Base-by-base conservation (phyloP, 2,888 invertebrate genomes). In the Timandra comae region DNA sequence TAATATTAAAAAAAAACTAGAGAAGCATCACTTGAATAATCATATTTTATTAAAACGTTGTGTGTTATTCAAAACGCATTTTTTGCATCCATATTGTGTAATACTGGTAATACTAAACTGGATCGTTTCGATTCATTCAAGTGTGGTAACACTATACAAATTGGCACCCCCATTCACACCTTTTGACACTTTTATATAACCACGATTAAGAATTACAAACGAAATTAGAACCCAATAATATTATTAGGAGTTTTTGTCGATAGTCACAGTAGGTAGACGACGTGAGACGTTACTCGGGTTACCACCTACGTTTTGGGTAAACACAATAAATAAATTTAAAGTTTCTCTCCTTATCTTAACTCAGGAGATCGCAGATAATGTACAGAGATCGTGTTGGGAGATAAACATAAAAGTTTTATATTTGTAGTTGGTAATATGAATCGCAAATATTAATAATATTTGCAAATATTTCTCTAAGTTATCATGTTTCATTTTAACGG, bases 171-270 rank as follows among this genome's bases (percentile, higher is more conserved):
- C 63, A 81, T 86, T 81, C 64, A 72, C 29, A 33, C 34, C 40
- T 31, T 59, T 60, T 84, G 86, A 86, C 86, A 86, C 70, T 78
- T 86, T 84, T 80, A 86, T 79, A 75, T 61, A 62, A 64, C 60
- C 60, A 63, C 84, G 80, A 81, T 86, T 84, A 82, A 82, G 68
- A 77, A 58, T 70, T 60, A 70, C 65, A 84, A 81, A 75, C 74
- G 86, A 85, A 86, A 86, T 86, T 85, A 86, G 86, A 86, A 49
- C 77, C 86, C 82, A 86, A 86, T 86, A 81, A 85, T 81, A 81
- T 80, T 82, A 82, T 84, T 67, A 74, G 60, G 48, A 40, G 67
- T 73, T 72, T 66, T 56, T 16, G 3, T 43, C 24, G 39, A 32
- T n/a, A n/a, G n/a, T n/a, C n/a, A n/a, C n/a, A n/a, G n/a, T n/a